Base-by-base conservation (phyloP, 1,140 invertebrate species). In the Drosophila watanabei region DNA sequence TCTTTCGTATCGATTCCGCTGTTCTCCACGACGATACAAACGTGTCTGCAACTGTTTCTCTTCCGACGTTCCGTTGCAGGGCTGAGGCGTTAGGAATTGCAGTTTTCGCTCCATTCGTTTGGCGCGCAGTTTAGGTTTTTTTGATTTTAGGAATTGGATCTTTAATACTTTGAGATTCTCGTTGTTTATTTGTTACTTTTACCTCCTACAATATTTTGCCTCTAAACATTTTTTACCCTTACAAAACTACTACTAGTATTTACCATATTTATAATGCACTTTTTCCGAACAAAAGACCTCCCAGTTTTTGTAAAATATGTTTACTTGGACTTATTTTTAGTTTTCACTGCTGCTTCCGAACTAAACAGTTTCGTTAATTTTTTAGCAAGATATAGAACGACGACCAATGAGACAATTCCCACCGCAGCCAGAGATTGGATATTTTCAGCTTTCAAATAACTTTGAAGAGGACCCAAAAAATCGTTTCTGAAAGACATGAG, bases 311-410 rank as follows among this genome's bases (percentile, higher is more conserved):
- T 32, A 24, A 39, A 45, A 45, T 24, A 28, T 20, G 16, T 71
- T 71, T 71, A 71, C 30, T 77, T 75, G 11, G 57, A 58, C 58
- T 77, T 75, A 54, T 86, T 87, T 58, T 87, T 86, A n/a, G 46
- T 79, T 43, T 69, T 71, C 14, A 13, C 46, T 11, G 63, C 33
- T 39, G 54, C 16, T 63, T 24, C 45, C 37, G 79, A 71, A n/a
- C 65, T 8, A 14, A 70, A 33, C 16, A 58, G n/a, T 41, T 79
- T 82, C 10, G 32, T 52, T 8, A 75, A 10, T 13, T 54, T 65
- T 35, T 72, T 86, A 28, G 61, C 18, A 32, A 69, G 16, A 46
- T 39, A 61, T 9, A 79, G 1, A 5, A 86, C 35, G 20, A 46
- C 28, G 4, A 82, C 14, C 7, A 87, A 28, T 14, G 37, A 13